Evolutionary conservation across 2,797 vertebrate genomes (phyloP), one percentile per base, ranked within the genome.

Genomic region (Bryconaethiops microstoma): DNA sequence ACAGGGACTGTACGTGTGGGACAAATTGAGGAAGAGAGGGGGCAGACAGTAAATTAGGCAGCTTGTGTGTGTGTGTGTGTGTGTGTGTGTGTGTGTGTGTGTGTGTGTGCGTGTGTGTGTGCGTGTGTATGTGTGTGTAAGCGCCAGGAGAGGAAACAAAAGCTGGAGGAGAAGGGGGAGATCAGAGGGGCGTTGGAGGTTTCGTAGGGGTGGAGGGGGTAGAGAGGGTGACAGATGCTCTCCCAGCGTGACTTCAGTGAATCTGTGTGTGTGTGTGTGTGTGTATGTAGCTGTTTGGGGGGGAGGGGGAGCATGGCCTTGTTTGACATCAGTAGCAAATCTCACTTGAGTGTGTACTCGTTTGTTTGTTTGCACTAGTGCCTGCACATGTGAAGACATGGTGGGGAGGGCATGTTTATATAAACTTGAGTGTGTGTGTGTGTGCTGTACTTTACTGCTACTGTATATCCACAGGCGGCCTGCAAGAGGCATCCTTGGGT

Each of bases 191-290:
- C 73, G 71, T 16, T 63, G 76, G 70, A 71, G 74, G 64, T 74
- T 73, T 79, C 17, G 5, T 60, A 60, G 67, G 57, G 45, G 82
- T 80, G 79, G 78, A 76, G 74, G 78, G 74, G 80, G 83, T 84
- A 78, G 84, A 77, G 82, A 78, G 75, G 84, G 70, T 74, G 78
- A 84, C 88, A 89, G 88, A 88, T 89, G 88, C 85, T 79, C 74
- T 79, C 88, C 60, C 87, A 87, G 88, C 80, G 73, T 85, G 88
- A 87, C 86, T 89, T 84, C 86, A 86, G 82, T 84, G 84, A 87
- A 81, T 86, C 80, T 87, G 84, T 65, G n/a, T n/a, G 70, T 48
- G 71, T 35, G 68, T 60, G 50, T 40, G 23, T 45, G 39, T 50
- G 40, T 64, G 45, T 50, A 17, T 29, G 73, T 40, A 59, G 48